Evolutionary conservation across 1,140 invertebrate genomes (phyloP).

Genomic region (Lepidostoma basale): DNA sequence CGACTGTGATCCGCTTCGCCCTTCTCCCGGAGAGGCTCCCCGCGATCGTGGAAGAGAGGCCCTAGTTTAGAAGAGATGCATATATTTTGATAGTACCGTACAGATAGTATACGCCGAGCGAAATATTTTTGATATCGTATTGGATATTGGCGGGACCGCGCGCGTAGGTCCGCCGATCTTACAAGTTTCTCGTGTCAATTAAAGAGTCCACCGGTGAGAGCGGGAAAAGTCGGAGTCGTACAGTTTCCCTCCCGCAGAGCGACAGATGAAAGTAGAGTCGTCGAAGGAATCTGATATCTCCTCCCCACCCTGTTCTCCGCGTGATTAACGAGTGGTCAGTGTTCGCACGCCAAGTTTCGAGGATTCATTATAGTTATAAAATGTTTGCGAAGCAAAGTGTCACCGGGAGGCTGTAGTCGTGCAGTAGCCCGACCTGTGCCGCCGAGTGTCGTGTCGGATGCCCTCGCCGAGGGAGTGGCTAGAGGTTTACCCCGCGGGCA

Average conservation of each 20-base stretch:
- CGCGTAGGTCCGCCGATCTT: too few relatives aligned
- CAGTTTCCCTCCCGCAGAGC: too few relatives aligned
- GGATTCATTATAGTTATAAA: too few relatives aligned
- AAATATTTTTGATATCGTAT: conserved; percentile 25
- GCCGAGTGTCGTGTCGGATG: background rate
- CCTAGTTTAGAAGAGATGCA: background rate
- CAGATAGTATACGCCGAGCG: background rate
- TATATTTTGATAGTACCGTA: conserved; percentile 21
- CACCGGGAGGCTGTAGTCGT: background rate
- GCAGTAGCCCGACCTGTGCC: background rate
- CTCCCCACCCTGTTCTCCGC: too few relatives aligned
- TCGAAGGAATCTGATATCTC: too few relatives aligned
- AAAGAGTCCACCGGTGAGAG: too few relatives aligned
- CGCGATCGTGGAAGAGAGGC: background rate
- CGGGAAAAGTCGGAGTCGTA: too few relatives aligned
- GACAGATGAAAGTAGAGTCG: too few relatives aligned
- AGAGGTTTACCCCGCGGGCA: background rate
- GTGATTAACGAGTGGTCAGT: too few relatives aligned
- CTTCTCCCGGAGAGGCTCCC: background rate
- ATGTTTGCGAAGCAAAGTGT: background rate
- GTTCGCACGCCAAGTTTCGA: too few relatives aligned
- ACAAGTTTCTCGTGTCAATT: too few relatives aligned
- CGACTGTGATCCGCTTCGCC: conserved; percentile 28
- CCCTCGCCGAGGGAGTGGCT: background rate
- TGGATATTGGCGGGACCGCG: too few relatives aligned